Percentiles rank a stretch among this genome's conserved stretches.
Evolutionary conservation across 2,797 vertebrate species (phyloP).

Genomic region (Oreochromis grahami): DNA sequence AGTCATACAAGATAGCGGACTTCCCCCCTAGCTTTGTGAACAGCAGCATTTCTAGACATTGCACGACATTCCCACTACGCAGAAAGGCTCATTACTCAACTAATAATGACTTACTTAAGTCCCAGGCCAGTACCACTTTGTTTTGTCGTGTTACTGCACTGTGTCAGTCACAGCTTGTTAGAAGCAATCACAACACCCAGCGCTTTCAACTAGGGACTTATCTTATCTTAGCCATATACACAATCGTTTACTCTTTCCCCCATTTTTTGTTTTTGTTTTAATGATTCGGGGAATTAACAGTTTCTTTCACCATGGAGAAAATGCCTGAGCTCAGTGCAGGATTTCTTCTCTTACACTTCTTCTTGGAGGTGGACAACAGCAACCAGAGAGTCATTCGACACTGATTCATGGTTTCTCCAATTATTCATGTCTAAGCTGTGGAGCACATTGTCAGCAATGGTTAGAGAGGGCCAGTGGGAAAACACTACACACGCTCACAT

Average conservation of each 20-base stretch:
- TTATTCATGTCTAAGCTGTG: conserved; percentile 49
- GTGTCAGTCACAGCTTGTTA: conserved; percentile 61
- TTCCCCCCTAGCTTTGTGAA: conserved; percentile 32
- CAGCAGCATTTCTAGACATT: conserved; percentile 27
- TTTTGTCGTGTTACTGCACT: conserved; percentile 58
- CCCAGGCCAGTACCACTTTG: conserved; percentile 27
- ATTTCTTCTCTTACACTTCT: background rate
- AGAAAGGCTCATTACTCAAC: conserved; percentile 52
- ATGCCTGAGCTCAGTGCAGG: background rate
- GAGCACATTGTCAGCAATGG: conserved; percentile 59
- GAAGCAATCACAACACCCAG: conserved; percentile 48
- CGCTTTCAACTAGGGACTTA: conserved; percentile 46
- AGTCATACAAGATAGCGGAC: conserved; percentile 61
- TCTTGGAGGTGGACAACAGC: conserved; percentile 28
- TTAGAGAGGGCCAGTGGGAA: conserved; percentile 56
- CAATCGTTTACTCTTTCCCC: conserved; percentile 49
- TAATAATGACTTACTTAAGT: conserved; percentile 50
- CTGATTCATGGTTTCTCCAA: conserved; percentile 60
- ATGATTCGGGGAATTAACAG: conserved; percentile 16
- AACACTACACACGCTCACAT: conserved; percentile 68
- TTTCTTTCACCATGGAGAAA: conserved; percentile 38
- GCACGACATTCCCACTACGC: conserved; percentile 35
- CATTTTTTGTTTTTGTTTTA: conserved; percentile 55
- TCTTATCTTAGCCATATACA: conserved; percentile 50
- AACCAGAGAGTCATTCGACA: conserved; percentile 45